These are phyloP conservation scores for Actinernus sp. DNA, from an alignment of 92 coral and sea anemone genomes.

Conservation along the genomic window DNA sequence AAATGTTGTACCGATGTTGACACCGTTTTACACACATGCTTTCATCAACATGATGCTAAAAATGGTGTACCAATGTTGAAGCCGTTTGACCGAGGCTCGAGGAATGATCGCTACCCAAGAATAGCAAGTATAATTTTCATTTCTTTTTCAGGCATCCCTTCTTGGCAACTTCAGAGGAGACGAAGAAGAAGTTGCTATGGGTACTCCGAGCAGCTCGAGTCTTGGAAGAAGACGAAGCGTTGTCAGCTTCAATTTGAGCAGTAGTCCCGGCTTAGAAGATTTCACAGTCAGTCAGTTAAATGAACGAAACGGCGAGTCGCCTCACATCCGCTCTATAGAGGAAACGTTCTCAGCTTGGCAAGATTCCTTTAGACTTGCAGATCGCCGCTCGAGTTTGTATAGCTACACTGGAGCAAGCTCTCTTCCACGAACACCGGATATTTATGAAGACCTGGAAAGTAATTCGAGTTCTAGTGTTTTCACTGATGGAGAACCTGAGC, in stretches of 20 bases:
- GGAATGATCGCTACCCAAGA: too few relatives aligned
- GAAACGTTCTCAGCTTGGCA: slow-evolving; percentile 86
- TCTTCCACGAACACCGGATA: slow-evolving; percentile 24
- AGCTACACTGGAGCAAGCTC: slow-evolving; percentile 42
- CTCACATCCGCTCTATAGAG: slow-evolving; percentile 74
- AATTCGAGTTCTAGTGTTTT: slow-evolving; percentile 24
- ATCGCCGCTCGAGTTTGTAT: slow-evolving; percentile 40
- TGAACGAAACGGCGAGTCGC: slow-evolving; percentile 61
- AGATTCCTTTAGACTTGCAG: slow-evolving; percentile 62
- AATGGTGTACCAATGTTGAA: too few relatives aligned
- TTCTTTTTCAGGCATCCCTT: slow-evolving; percentile 15
- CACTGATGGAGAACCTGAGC: slow-evolving; percentile 16
- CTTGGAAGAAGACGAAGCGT: slow-evolving; percentile 48
- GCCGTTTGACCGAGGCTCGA: too few relatives aligned
- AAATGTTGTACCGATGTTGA: too few relatives aligned
- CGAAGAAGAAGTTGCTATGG: background rate
- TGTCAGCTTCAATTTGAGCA: slow-evolving; percentile 73
- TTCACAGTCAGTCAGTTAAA: slow-evolving; percentile 8
- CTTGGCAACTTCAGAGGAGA: slow-evolving; percentile 28
- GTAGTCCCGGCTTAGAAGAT: slow-evolving; percentile 22
- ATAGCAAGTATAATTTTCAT: too few relatives aligned
- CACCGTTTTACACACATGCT: too few relatives aligned
- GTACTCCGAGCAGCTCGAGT: background rate
- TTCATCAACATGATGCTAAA: too few relatives aligned
- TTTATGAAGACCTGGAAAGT: slow-evolving; percentile 8